These are phyloP conservation scores for Frankliniella intonsa DNA, from an alignment of 2,888 invertebrate species.

Conservation along the genomic window DNA sequence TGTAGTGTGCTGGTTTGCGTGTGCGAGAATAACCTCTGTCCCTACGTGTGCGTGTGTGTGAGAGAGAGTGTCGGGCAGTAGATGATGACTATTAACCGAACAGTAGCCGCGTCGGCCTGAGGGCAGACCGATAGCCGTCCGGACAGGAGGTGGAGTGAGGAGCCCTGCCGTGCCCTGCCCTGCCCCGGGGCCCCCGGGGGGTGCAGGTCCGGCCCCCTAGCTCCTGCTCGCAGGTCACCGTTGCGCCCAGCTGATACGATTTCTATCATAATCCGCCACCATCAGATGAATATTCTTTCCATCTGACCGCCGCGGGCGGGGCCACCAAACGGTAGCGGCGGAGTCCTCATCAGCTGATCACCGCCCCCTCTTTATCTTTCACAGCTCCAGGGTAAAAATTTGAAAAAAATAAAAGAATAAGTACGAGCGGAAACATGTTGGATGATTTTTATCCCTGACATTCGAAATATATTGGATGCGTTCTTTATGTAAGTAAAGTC, in stretches of 20 bases:
- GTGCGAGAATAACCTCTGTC: not conserved
- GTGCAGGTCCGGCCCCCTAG: not conserved
- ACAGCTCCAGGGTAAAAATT: no score
- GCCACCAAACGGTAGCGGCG: not conserved
- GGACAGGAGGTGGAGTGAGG: no score
- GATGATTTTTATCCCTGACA: no score
- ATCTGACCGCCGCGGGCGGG: not conserved
- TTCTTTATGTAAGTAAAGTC: no score
- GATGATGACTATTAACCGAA: constrained; percentile 23
- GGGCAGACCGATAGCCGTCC: no score
- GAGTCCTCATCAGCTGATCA: no score
- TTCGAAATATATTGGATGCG: no score
- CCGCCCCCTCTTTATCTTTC: no score
- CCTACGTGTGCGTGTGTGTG: not conserved
- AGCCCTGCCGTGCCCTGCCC: not conserved
- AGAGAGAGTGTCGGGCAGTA: not conserved
- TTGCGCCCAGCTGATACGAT: not conserved
- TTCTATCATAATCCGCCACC: not conserved
- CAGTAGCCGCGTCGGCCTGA: not conserved
- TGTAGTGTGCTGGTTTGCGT: not conserved
- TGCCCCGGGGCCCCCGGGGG: not conserved
- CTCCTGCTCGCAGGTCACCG: not conserved
- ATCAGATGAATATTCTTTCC: not conserved
- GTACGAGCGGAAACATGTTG: no score
- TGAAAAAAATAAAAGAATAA: no score